Base-by-base conservation (phyloP, 2,888 invertebrate genomes). In the Pterobdella sp. region DNA sequence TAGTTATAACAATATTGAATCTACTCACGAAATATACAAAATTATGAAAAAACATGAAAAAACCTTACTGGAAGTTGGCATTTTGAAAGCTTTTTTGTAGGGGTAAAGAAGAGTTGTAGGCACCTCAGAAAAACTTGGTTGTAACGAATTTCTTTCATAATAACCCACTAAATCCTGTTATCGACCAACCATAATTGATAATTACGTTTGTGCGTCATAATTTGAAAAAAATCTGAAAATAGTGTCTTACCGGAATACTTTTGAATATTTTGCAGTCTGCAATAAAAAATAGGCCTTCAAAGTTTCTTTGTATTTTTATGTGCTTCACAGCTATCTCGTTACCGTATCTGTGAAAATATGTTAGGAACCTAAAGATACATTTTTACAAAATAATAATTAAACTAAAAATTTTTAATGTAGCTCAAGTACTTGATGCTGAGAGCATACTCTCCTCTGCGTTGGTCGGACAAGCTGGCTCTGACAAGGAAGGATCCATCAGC, bases 231-330 rank as follows among this genome's bases (percentile, higher is more conserved):
- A 18, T 4, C 2, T 65, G 65, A 3, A 65, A 65, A n/a, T 7
- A 32, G 31, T 34, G 60, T 81, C 84, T 81, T 77, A 85, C 85
- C 78, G 94, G 92, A 79, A 95, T 89, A 81, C 90, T 91, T 81
- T 91, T 90, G 84, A 96, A 96, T 85, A 90, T 93, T 73, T 93
- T 88, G 66, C 92, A 90, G 82, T 93, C 90, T 34, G 94, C 94
- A 73, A 96, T 87, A 83, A 89, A 94, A 85, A 90, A 95, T 69
- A 78, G 79, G 63, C 78, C 78, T 77, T 79, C 79, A 56, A 81
- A 80, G 37, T 74, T 76, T 52, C 34, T 49, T 56, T 74, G 74
- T 73, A 80, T 79, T 73, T 79, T 78, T 72, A 84, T 84, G 76
- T 85, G 85, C 72, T 84, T 82, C 37, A 84, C 84, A 14, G 71